Evolutionary conservation across 2,888 invertebrate genomes (phyloP).

Genomic region (Arrhopalites spinosus): DNA sequence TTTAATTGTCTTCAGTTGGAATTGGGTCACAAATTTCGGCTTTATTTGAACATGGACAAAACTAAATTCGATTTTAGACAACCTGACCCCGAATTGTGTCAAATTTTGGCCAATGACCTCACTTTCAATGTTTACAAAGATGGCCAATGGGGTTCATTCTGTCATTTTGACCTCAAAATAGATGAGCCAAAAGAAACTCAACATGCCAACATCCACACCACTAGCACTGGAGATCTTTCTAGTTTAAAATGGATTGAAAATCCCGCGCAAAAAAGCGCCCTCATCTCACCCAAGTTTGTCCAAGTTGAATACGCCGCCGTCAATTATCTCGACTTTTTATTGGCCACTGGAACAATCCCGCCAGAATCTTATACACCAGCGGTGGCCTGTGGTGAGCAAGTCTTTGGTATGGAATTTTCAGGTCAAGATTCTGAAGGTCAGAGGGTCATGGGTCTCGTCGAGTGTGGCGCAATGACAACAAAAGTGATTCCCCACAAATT

Average conservation of each 20-base stretch:
- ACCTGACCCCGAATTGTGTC: neutral
- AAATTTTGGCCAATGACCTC: neutral
- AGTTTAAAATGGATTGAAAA: neutral
- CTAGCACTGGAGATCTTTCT: neutral
- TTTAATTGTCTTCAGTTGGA: neutral
- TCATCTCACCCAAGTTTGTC: neutral
- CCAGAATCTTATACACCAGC: conserved; percentile 75
- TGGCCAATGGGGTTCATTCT: neutral
- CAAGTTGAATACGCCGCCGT: neutral
- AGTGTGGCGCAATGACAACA: conserved; percentile 67
- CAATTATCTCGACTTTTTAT: conserved; percentile 79
- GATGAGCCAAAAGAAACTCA: neutral
- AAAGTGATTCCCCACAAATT: conserved; percentile 62
- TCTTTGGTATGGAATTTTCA: conserved; percentile 67
- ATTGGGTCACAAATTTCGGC: neutral
- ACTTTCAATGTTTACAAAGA: neutral
- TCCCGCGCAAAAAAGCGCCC: neutral
- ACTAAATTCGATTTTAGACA: neutral
- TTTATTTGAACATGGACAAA: neutral
- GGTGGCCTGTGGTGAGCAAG: conserved; percentile 61
- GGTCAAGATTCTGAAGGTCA: conserved; percentile 60
- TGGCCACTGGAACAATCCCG: conserved; percentile 86
- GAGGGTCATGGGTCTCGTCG: conserved; percentile 61
- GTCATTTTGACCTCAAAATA: neutral
- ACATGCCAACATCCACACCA: neutral